Base-by-base conservation (phyloP, 64 coral and sea anemone genomes). In the Actinia equina region DNA sequence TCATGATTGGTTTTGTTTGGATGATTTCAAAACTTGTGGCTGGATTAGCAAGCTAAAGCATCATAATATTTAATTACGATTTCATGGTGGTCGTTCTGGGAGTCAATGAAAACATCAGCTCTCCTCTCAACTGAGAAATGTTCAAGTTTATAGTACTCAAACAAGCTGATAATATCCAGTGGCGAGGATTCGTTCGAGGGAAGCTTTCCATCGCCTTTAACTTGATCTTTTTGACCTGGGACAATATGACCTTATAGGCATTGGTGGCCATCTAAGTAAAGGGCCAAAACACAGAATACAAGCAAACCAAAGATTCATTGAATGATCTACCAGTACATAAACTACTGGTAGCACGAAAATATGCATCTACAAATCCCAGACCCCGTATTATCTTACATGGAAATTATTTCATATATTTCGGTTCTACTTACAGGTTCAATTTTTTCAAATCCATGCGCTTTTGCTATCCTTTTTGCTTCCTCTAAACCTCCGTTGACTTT, bases 391-490 rank as follows among this genome's bases (percentile, higher is more conserved):
- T 42, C 15, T 13, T 30, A 26, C n/a, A 13, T 14, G n/a, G 26
- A 1, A 41, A 15, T 13, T 51, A 81, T 6, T 81, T 46, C 49
- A 17, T 17, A 49, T 8, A 81, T 17, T 81, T 17, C 2, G 45
- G 53, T 3, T 25, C 4, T 79, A 52, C 94, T 85, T 90, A 99
- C 97, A 76, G 91, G 85, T 70, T 99, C 88, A 43, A 99, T 83
- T 89, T 89, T 95, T 18, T 95, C 93, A 87, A 99, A 99, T 76
- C 97, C 97, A 89, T 99, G 88, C n/a, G 89, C 88, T 83, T 90
- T 88, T 17, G 97, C 97, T 55, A 99, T 82, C 85, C 77, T 83
- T 60, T 93, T 99, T 80, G 97, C 97, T 17, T 85, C 70, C 51
- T 93, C 88, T 45, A 99, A 81, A 14, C 93, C 97, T 18, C 97